Base-by-base conservation (phyloP, 2,888 invertebrate genomes). In the Lepidocyrtoides sp. region DNA sequence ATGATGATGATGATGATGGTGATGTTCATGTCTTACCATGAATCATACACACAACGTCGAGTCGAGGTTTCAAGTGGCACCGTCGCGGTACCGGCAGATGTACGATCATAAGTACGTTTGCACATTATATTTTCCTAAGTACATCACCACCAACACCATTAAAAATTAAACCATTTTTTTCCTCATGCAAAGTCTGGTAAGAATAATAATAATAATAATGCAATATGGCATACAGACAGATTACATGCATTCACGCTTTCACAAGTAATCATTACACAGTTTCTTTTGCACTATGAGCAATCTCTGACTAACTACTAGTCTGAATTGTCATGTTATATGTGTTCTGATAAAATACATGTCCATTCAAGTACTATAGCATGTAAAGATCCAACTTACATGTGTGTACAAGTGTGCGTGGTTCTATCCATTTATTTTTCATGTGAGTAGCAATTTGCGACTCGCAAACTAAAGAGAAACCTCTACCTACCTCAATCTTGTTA, bases 401-500 rank as follows among this genome's bases (percentile, higher is more conserved):
- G 69, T 23, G 63, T 48, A 48, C 14, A 48, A 2, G 2, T 14
- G 51, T 54, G 0, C 3, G 17, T n/a, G n/a, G n/a, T n/a, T n/a
- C n/a, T 54, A 4, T 4, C 3, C 2, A 63, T 26, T 5, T 63
- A 63, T 54, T 54, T 54, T 12, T 54, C 7, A 14, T 54, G 51
- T 12, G 14, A 17, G 51, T 2, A 54, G 3, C 4, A 3, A 5
- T 48, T 14, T 48, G 7, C 2, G 48, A 44, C 41, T 44, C 3
- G 17, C 36, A 36, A 20, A 12, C 41, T 44, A 2, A 12, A 57
- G 26, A 5, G 12, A 81, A 79, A 89, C 88, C 88, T 72, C 82
- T 82, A 89, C 88, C 88, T 89, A 89, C 88, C 88, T 72, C 88
- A 89, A 89, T 82, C 81, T 82, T 82, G 48, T 82, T 89, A 82